Conservation (phyloP, 2,888 invertebrate genomes). For the Patella depressa region DNA sequence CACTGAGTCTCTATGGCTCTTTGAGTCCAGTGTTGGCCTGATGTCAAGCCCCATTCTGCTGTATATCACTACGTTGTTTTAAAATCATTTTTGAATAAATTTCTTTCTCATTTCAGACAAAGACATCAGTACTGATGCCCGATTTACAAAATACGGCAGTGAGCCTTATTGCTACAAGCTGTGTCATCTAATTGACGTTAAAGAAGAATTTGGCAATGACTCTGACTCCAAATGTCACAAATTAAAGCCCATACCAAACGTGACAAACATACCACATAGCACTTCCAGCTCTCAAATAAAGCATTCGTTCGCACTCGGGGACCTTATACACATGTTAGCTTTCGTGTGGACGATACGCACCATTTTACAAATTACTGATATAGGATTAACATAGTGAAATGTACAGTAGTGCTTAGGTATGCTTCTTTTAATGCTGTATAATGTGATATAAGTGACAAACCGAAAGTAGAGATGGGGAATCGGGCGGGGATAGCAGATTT, state of each 20-base stretch:
- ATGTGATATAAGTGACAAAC: slow-evolving; percentile 20
- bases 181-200: slow-evolving; percentile 21
- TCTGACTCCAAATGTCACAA: slow-evolving; percentile 18
- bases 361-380: slow-evolving; percentile 15
- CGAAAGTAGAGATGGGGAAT: slow-evolving; percentile 1
- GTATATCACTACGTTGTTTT: no score
- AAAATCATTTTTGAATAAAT: not conserved
- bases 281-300: slow-evolving; percentile 4
- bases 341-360: slow-evolving; percentile 17
- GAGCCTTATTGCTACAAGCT: slow-evolving; percentile 25
- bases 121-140: slow-evolving; percentile 6
- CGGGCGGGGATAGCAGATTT: not conserved
- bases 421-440: slow-evolving; percentile 23
- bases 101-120: not conserved
- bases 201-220: not conserved
- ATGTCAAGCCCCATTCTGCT: no score
- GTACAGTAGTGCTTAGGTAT: slow-evolving; percentile 18
- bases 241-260: slow-evolving; percentile 12
- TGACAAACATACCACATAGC: slow-evolving; percentile 10
- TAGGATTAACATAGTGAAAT: slow-evolving; percentile 22
- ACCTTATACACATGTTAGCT: slow-evolving; percentile 17
- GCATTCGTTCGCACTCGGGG: slow-evolving; percentile 6
- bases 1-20: no score
- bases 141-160: slow-evolving; percentile 18
- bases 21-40: no score